Evolutionary conservation across 1,140 invertebrate species (phyloP).

Genomic region (Ylistrum balloti): DNA sequence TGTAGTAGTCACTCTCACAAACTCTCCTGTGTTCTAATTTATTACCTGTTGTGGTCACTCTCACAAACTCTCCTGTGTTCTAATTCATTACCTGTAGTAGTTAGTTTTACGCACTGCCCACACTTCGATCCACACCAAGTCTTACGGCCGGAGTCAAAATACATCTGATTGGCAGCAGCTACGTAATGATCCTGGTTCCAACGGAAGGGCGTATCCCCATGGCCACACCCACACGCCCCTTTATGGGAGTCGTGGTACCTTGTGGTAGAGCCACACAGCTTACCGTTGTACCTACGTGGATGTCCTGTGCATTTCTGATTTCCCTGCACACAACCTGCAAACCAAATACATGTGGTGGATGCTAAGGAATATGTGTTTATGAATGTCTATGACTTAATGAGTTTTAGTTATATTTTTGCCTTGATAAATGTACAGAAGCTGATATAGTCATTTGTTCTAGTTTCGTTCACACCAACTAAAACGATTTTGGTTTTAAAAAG

Average conservation of each 20-base stretch:
- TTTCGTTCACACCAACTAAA: too few species aligned
- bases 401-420: too few species aligned
- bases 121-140: slow-evolving; percentile 30
- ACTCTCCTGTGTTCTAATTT: not conserved
- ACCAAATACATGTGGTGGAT: too few species aligned
- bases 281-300: not conserved
- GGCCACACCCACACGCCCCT: slow-evolving; percentile 5
- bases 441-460: too few species aligned
- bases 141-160: not conserved
- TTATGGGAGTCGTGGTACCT: not conserved
- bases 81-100: not conserved
- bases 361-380: too few species aligned
- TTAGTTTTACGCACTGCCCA: not conserved
- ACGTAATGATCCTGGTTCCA: slow-evolving; percentile 22
- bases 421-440: too few species aligned
- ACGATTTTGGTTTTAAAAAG: too few species aligned
- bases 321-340: not conserved
- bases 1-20: too few species aligned
- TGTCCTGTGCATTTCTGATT: not conserved
- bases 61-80: not conserved
- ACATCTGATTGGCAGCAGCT: slow-evolving; percentile 1
- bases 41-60: not conserved
- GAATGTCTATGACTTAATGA: too few species aligned
- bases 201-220: not conserved
- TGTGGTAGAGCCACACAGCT: not conserved